Evolutionary conservation across 2,797 vertebrate species (phyloP), one percentile per base, ranked within the genome.

Genomic region (Acipenser ruthenus): DNA sequence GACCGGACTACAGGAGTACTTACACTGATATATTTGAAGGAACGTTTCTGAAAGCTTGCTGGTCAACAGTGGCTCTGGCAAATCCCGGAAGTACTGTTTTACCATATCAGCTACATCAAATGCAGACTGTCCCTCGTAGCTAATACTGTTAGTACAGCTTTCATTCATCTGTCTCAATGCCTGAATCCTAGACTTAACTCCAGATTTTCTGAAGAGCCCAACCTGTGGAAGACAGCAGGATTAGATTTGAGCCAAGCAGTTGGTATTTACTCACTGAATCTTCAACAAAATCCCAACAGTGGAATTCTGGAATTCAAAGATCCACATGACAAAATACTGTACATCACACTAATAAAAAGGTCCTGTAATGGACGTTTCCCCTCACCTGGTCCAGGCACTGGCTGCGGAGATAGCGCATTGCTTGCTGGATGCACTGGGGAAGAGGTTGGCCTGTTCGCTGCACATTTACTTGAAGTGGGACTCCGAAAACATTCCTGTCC

Each of bases 91-190:
- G 81, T 95, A 99, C 73, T 99, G 97, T 81, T 99, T 99, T 65
- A 99, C 69, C 97, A 99, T 99, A 82, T 99, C 97, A 0, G 97
- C 97, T 6, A 99, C 96, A 4, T 99, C 96, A 0, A 97, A 99
- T 1, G 97, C 96, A 0, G 96, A 98, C 73, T 99, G 97, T 62
- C 94, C 91, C 75, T 99, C 95, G 0, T 98, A 99, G 82, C 67
- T 94, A 79, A 95, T 84, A 0, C 89, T 88, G 0, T 92, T 89
- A 0, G 82, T 62, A 1, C 90, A 87, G 0, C 82, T 87, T 75
- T 99, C 97, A 0, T 96, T 97, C 93, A 98, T 95, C 73, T 97
- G 94, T n/a, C 97, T 92, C 15, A 99, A 87, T n/a, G 94, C 93
- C 80, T 98, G 95, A 76, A 99, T 99, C 50, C 97, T 92, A 52